phyloP scores from a whole-genome alignment of 2,888 invertebrate genomes.

The Calephelis perditalis region DNA sequence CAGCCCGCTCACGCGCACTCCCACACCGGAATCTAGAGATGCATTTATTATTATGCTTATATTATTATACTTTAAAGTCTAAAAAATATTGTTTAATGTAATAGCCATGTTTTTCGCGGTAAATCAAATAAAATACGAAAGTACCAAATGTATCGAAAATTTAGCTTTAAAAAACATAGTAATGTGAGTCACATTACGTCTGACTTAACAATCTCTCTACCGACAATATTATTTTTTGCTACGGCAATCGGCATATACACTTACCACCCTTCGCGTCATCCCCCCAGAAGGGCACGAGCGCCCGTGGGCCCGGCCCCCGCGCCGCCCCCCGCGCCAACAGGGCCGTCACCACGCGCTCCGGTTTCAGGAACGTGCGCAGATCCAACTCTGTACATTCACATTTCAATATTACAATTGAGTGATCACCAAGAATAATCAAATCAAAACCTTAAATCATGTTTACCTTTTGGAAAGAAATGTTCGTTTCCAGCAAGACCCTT shows the following conservation, averaged over 20 bases:
- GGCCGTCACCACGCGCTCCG: constrained; percentile 48
- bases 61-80: too few relatives aligned
- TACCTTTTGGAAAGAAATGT: constrained; percentile 49
- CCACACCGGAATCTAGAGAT: constrained; percentile 18
- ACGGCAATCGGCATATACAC: background rate
- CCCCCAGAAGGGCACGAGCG: constrained; percentile 43
- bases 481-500: constrained; percentile 16
- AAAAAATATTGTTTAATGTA: too few relatives aligned
- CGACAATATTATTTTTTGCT: background rate
- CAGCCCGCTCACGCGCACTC: constrained; percentile 43
- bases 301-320: constrained; percentile 36
- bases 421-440: too few relatives aligned
- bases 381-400: constrained; percentile 47
- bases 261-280: constrained; percentile 21
- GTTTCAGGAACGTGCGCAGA: constrained; percentile 48
- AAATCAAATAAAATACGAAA: too few relatives aligned
- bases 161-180: too few relatives aligned
- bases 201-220: background rate
- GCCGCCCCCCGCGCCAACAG: constrained; percentile 48
- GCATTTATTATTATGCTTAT: too few relatives aligned
- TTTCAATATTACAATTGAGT: too few relatives aligned
- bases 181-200: too few relatives aligned
- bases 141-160: too few relatives aligned
- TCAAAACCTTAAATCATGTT: background rate
- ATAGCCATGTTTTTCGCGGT: too few relatives aligned